Percentiles rank a stretch among this genome's conserved stretches.
These are phyloP conservation scores for Ochropleura plecta DNA, from an alignment of 2,888 invertebrate genomes.

Conservation along the genomic window DNA sequence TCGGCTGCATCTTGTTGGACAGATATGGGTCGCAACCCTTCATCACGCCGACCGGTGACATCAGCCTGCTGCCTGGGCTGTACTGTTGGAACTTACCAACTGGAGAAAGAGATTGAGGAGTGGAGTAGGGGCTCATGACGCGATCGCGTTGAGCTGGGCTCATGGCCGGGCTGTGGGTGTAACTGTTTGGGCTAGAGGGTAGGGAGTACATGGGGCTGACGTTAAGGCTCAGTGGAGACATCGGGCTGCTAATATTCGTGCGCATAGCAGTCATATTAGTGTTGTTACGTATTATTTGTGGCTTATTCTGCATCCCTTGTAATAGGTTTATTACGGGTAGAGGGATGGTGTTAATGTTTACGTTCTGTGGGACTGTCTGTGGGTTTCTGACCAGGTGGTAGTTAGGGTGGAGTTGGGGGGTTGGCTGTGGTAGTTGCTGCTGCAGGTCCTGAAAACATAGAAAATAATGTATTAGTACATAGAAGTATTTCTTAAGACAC, in stretches of 20 bases:
- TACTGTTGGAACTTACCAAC: conserved; percentile 80
- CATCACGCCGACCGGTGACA: conserved; percentile 79
- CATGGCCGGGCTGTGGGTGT: conserved; percentile 84
- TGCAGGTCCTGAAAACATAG: conserved; percentile 81
- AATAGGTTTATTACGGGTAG: conserved; percentile 81
- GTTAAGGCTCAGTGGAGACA: conserved; percentile 84
- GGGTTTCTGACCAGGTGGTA: conserved; percentile 75
- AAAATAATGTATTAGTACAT: conserved; percentile 57
- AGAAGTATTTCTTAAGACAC: conserved; percentile 5
- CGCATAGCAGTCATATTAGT: conserved; percentile 67
- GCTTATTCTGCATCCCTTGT: conserved; percentile 75
- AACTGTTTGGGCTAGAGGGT: conserved; percentile 82
- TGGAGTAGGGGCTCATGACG: conserved; percentile 82
- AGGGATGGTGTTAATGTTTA: conserved; percentile 73
- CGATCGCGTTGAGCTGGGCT: conserved; percentile 83
- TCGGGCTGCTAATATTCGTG: conserved; percentile 71
- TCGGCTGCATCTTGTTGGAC: conserved; percentile 84
- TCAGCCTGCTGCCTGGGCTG: conserved; percentile 77
- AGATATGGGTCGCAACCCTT: conserved; percentile 85
- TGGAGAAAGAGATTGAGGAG: conserved; percentile 84
- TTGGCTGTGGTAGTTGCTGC: conserved; percentile 71
- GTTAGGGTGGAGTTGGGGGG: conserved; percentile 69
- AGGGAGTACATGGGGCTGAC: conserved; percentile 84
- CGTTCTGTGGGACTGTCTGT: conserved; percentile 66
- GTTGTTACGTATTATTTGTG: conserved; percentile 70